phyloP scores from a whole-genome alignment of 2,888 invertebrate species.

The Merodon equestris region DNA sequence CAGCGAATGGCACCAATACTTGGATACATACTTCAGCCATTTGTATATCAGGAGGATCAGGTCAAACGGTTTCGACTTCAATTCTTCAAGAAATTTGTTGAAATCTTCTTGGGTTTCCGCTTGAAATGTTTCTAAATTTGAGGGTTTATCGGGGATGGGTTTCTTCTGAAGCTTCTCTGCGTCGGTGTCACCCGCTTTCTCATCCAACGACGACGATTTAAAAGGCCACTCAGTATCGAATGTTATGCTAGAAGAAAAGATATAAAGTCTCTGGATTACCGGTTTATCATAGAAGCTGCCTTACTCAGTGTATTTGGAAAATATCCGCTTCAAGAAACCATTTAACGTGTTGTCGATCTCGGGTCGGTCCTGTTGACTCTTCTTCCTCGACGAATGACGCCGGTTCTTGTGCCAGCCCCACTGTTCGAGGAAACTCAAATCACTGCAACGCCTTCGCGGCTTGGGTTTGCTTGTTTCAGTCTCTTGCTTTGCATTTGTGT shows the following conservation, averaged over 20 bases:
- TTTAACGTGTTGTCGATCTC: constrained; percentile 73
- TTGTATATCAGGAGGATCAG: constrained; percentile 71
- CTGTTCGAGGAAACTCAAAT: constrained; percentile 85
- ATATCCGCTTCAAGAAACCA: constrained; percentile 72
- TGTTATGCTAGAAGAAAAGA: constrained; percentile 61
- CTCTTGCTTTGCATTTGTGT: constrained; percentile 72
- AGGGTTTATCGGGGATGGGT: constrained; percentile 10
- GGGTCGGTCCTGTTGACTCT: constrained; percentile 72
- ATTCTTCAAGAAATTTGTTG: constrained; percentile 69
- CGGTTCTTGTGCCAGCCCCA: constrained; percentile 86
- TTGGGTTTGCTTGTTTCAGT: constrained; percentile 74
- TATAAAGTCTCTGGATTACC: constrained; percentile 1
- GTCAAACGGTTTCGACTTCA: constrained; percentile 70
- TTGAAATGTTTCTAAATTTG: constrained; percentile 69
- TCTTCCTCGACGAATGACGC: constrained; percentile 73
- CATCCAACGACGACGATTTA: constrained; percentile 13
- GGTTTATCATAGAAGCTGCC: constrained; percentile 5
- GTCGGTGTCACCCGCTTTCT: constrained; percentile 1
- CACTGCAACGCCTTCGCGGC: constrained; percentile 85
- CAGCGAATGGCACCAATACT: constrained; percentile 70
- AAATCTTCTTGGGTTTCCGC: constrained; percentile 70
- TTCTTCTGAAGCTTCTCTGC: constrained; percentile 15
- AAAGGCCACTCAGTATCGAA: constrained; percentile 72
- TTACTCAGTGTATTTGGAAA: constrained; percentile 72
- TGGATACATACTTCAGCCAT: constrained; percentile 73